Evolutionary conservation across 2,888 invertebrate species (phyloP), one percentile per base, ranked within the genome.

Genomic region (Prenolepis imparis): DNA sequence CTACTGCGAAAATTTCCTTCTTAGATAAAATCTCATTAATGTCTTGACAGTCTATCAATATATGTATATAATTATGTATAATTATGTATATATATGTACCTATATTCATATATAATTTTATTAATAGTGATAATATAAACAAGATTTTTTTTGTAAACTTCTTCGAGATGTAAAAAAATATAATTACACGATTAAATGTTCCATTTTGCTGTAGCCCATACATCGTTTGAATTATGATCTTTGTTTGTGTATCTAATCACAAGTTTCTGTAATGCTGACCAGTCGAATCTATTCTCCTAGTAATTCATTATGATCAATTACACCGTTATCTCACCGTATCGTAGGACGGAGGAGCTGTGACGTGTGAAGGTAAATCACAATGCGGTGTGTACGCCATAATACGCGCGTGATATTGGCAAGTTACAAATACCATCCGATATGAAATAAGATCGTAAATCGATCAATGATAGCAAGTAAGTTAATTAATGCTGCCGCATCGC

Each of bases 371-470:
- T 84, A 88, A 86, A 88, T 88, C 81, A 81, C 28, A 32, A 21
- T 28, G 24, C 52, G 21, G 6, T 28, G 28, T 66, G 28, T 18
- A 61, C 32, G n/a, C 48, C 70, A 32, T 59, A 59, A 75, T n/a
- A 39, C 28, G 12, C 48, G 18, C 32, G 18, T n/a, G 52, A n/a
- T 67, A 61, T 82, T 83, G 73, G 75, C 83, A 84, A 81, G n/a
- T 75, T 66, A 75, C 84, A 64, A 81, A 72, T 59, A 39, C 59
- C 63, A n/a, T 3, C 44, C 36, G 70, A 0, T 28, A n/a, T 68
- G 77, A 82, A 82, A 86, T 84, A 72, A 89, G 52, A 77, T 68
- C 83, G 73, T 87, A 87, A 86, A 87, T 89, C 78, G 48, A n/a
- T 66, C 57, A 66, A 18, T 24, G 61, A 66, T 15, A 55, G 52